phyloP scores from a whole-genome alignment of 2,888 invertebrate genomes.

The Eupithecia dodoneata region DNA sequence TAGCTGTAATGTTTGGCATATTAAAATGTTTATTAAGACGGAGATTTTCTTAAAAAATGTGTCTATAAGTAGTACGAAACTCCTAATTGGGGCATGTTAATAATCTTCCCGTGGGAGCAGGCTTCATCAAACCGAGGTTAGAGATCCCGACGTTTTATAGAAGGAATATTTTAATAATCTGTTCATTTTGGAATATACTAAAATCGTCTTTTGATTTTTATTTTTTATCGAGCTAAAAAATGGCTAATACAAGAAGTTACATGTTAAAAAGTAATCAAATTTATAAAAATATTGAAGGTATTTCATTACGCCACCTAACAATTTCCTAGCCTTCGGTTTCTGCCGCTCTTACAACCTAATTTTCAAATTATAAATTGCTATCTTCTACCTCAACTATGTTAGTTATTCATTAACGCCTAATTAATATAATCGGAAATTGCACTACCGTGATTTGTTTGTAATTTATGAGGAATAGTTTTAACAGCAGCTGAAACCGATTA shows the following conservation, averaged over 20 bases:
- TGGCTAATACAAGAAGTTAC: too few species aligned
- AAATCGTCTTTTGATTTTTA: background rate
- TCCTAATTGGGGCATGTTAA: constrained; percentile 4
- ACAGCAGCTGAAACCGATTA: too few species aligned
- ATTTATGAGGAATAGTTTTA: too few species aligned
- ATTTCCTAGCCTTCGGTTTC: background rate
- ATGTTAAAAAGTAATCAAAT: background rate
- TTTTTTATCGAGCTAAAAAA: background rate
- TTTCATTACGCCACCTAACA: background rate
- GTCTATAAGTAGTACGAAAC: background rate
- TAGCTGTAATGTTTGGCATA: background rate
- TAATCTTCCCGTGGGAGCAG: constrained; percentile 1
- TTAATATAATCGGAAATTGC: too few species aligned
- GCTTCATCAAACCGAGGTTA: background rate
- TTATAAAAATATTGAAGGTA: background rate
- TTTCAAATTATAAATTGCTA: background rate
- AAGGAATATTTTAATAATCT: background rate
- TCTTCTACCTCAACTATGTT: background rate
- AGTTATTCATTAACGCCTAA: background rate
- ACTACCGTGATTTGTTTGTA: too few species aligned
- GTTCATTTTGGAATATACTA: background rate
- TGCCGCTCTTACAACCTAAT: background rate
- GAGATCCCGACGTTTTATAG: background rate
- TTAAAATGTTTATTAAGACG: background rate
- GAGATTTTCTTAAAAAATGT: background rate